These are phyloP conservation scores for Rallus crepitans DNA, from an alignment of 2,797 vertebrate species.

Conservation along the genomic window DNA sequence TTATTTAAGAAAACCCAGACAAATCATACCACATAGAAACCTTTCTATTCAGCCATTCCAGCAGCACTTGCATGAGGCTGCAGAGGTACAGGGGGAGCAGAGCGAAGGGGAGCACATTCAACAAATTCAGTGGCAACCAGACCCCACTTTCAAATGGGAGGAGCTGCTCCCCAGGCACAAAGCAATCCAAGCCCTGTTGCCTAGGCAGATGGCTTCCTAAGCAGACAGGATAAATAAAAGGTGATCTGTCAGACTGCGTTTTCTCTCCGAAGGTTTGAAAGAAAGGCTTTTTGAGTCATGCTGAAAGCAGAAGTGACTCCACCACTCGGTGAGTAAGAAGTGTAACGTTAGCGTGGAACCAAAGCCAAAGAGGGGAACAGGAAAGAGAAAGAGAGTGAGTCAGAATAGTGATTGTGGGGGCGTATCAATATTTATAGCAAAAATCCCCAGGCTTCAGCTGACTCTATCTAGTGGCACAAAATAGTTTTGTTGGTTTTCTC, in stretches of 20 bases:
- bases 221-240: slow-evolving; percentile 33
- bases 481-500: not conserved
- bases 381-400: slow-evolving; percentile 14
- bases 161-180: not conserved
- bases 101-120: not conserved
- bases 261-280: not conserved
- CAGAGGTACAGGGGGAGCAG: not conserved
- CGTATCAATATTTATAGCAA: slow-evolving; percentile 60
- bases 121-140: not conserved
- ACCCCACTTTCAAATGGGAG: fast-evolving
- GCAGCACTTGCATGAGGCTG: not conserved
- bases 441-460: slow-evolving; percentile 30
- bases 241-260: slow-evolving; percentile 17
- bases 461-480: not conserved
- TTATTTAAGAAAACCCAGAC: not conserved
- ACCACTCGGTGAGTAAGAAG: slow-evolving; percentile 37
- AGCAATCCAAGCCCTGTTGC: not conserved
- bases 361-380: slow-evolving; percentile 40
- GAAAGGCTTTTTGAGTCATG: not conserved
- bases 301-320: slow-evolving; percentile 12
- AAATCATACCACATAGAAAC: not conserved
- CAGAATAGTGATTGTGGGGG: slow-evolving; percentile 44
- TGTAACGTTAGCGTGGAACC: not conserved
- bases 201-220: not conserved
- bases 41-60: not conserved